phyloP scores from a whole-genome alignment of 2,888 invertebrate genomes.

The Vanessa cardui region DNA sequence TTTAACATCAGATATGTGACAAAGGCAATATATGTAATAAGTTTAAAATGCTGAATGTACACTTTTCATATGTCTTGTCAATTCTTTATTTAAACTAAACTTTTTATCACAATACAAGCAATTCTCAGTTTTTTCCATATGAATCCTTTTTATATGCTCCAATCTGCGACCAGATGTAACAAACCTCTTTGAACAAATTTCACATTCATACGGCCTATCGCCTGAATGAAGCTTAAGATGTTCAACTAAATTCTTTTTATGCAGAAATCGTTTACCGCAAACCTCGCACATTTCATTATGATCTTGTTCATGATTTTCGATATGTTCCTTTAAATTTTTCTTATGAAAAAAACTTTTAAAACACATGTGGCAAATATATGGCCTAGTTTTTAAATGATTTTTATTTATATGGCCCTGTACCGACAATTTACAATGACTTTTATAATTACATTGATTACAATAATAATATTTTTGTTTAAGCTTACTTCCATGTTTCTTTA shows the following conservation, averaged over 20 bases:
- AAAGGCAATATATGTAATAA: too few species aligned
- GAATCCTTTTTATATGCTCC: constrained; percentile 62
- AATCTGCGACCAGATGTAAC: constrained; percentile 58
- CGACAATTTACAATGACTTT: constrained; percentile 52
- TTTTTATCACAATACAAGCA: constrained; percentile 62
- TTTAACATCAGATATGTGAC: too few species aligned
- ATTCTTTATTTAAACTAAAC: constrained; percentile 60
- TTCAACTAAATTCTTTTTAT: constrained; percentile 55
- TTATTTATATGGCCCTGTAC: constrained; percentile 63
- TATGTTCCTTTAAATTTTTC: constrained; percentile 58
- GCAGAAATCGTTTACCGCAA: constrained; percentile 58
- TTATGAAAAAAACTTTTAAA: constrained; percentile 61
- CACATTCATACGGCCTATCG: constrained; percentile 58
- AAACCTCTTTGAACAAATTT: constrained; percentile 55
- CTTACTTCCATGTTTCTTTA: constrained; percentile 40
- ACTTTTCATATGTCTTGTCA: constrained; percentile 59
- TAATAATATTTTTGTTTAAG: constrained; percentile 42
- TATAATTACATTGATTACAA: constrained; percentile 55
- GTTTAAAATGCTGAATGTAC: constrained; percentile 44
- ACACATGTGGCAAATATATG: constrained; percentile 56
- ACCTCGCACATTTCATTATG: constrained; percentile 58
- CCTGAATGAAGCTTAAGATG: constrained; percentile 61
- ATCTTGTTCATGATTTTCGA: constrained; percentile 48
- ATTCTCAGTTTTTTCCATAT: constrained; percentile 52
- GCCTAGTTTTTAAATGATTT: constrained; percentile 53